Evolutionary conservation across 2,888 invertebrate genomes (phyloP).

Genomic region (Branchellion lobata): DNA sequence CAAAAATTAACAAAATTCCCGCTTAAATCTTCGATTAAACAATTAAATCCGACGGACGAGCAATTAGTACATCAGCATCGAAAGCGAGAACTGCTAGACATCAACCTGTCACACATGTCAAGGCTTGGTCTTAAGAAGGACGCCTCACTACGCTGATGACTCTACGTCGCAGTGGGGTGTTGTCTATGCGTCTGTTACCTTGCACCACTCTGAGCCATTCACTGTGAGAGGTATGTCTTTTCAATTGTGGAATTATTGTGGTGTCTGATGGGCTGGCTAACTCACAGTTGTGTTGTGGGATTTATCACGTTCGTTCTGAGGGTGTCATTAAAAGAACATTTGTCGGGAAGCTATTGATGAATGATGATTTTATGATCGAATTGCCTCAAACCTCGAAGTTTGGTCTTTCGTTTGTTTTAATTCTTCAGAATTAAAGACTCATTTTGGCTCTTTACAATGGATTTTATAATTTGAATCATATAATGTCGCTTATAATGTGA

Average conservation of each 20-base stretch:
- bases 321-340: too few relatives aligned
- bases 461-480: too few relatives aligned
- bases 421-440: too few relatives aligned
- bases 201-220: neutral
- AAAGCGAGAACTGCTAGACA: neutral
- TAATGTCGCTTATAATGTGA: too few relatives aligned
- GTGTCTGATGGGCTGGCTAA: neutral
- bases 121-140: neutral
- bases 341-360: too few relatives aligned
- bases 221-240: neutral
- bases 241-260: neutral
- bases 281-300: neutral
- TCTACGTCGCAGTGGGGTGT: neutral
- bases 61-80: neutral
- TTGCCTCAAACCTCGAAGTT: too few relatives aligned
- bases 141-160: neutral
- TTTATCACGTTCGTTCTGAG: neutral
- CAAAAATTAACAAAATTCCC: too few relatives aligned
- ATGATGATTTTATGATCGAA: too few relatives aligned
- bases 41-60: too few relatives aligned
- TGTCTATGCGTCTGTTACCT: constrained; percentile 3
- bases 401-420: too few relatives aligned
- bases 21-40: too few relatives aligned
- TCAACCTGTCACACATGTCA: constrained; percentile 5
- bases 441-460: too few relatives aligned